phyloP scores from a whole-genome alignment of 2,888 invertebrate species.

The Ametastegia equiseti region DNA sequence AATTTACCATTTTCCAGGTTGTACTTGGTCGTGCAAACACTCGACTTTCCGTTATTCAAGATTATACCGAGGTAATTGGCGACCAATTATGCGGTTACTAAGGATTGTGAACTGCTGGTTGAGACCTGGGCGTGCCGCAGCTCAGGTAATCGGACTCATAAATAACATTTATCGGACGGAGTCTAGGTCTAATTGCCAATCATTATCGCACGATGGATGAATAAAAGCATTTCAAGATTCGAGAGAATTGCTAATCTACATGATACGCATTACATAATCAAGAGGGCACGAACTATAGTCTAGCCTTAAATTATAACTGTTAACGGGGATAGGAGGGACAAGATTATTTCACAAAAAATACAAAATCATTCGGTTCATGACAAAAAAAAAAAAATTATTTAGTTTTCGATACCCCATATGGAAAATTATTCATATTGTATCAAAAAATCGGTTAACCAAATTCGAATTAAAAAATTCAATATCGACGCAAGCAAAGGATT shows the following conservation, averaged over 20 bases:
- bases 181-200: conserved; percentile 70
- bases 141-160: conserved; percentile 69
- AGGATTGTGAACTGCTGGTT: conserved; percentile 50
- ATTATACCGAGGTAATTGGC: conserved; percentile 59
- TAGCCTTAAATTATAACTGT: too few relatives aligned
- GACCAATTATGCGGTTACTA: conserved; percentile 61
- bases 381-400: too few relatives aligned
- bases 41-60: background rate
- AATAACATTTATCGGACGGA: conserved; percentile 66
- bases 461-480: too few relatives aligned
- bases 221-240: conserved; percentile 19
- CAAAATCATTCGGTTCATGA: too few relatives aligned
- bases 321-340: too few relatives aligned
- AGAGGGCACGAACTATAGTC: too few relatives aligned
- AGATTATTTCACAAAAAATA: too few relatives aligned
- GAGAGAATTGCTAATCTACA: background rate
- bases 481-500: too few relatives aligned
- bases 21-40: background rate
- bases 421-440: too few relatives aligned
- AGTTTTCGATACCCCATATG: too few relatives aligned
- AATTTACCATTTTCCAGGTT: conserved; percentile 16
- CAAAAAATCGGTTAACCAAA: too few relatives aligned
- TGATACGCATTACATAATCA: background rate
- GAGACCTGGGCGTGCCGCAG: conserved; percentile 63
- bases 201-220: conserved; percentile 63